Evolutionary conservation across 2,797 vertebrate genomes (phyloP), one percentile per base, ranked within the genome.

Genomic region (Percopsis omiscomaycus): DNA sequence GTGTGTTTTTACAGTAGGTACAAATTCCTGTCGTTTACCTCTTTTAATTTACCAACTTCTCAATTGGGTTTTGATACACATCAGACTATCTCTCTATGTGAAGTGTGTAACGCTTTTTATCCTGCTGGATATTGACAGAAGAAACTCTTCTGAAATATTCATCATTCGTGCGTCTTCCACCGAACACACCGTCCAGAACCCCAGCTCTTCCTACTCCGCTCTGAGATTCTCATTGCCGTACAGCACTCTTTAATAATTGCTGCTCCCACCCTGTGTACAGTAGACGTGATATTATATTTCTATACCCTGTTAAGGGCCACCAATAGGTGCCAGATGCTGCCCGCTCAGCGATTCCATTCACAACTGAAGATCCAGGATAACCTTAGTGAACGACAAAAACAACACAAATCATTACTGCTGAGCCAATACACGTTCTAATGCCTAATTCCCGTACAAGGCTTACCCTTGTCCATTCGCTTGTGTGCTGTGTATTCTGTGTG

Each of bases 381-480:
- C 73, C 44, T 55, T 63, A 71, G 62, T 70, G 16, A 69, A 71
- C 9, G 37, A 42, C 37, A 8, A 42, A 42, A 42, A 42, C 37
- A 42, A 42, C 37, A 42, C 37, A 42, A 42, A 8, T 42, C 37
- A 42, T 42, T 42, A 42, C 37, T 42, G 37, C 9, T 42, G 37
- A 22, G 22, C 9, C 37, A 42, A 42, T 42, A 42, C 37, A 42
- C 1, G 8, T 42, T 42, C 37, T 42, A 42, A 54, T 45, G 74
- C 63, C 37, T 78, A 64, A 84, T 85, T 81, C 62, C 75, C 64
- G 73, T 74, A 45, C 73, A 86, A 78, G 75, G 80, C 69, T 76
- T 71, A 10, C 55, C 72, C 71, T 78, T 77, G 64, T 78, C 81
- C 73, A 71, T 71, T 68, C 76, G 73, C 68, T 82, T 62, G 4